Evolutionary conservation across 2,113 vertebrate genomes (phyloP).

Genomic region (Cryptoleucopteryx plumbea): DNA sequence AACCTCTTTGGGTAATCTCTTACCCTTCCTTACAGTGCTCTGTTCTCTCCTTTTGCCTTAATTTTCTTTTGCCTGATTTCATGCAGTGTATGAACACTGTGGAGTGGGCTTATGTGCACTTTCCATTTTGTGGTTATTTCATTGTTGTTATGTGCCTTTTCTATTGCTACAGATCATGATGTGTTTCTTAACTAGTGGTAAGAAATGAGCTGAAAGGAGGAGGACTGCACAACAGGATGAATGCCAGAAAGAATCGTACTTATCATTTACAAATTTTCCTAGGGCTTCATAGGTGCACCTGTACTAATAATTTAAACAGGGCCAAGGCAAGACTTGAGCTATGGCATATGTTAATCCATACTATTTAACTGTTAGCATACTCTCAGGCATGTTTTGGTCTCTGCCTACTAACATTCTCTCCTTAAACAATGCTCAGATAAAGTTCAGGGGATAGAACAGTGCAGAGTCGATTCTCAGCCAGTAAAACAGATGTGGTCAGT

Average conservation of each 20-base stretch:
- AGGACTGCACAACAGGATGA: background rate
- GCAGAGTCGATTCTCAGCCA: accelerated
- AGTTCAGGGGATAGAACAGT: background rate
- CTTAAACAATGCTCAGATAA: background rate
- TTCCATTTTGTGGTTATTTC: background rate
- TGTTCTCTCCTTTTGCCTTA: background rate
- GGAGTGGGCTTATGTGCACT: background rate
- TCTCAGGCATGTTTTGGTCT: background rate
- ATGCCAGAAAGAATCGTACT: background rate
- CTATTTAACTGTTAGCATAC: background rate
- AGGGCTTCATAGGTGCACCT: background rate
- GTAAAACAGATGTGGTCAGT: background rate
- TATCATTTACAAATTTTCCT: background rate
- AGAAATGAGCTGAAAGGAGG: background rate
- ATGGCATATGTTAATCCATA: background rate
- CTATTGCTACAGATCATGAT: background rate
- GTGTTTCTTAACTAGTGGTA: background rate
- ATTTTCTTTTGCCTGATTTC: background rate
- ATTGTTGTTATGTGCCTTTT: background rate
- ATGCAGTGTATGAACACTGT: background rate
- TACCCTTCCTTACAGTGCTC: background rate
- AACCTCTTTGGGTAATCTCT: background rate
- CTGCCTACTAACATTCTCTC: background rate
- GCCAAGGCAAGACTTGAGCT: background rate
- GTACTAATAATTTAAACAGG: background rate